phyloP scores from a whole-genome alignment of 2,797 vertebrate genomes.

The Chaetodon trifasciatus region DNA sequence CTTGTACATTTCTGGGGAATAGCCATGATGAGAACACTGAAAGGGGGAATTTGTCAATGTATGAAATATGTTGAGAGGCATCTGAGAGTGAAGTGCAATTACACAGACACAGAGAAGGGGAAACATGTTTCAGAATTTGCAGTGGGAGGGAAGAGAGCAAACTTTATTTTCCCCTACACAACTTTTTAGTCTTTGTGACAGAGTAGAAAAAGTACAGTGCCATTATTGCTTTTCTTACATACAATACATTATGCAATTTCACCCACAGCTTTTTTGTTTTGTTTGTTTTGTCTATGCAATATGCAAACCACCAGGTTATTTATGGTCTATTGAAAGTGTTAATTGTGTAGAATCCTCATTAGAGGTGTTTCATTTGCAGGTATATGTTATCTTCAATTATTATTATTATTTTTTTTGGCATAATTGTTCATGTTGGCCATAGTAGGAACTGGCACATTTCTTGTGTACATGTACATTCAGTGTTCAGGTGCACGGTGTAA shows the following conservation, averaged over 20 bases:
- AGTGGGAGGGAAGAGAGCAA: conserved; percentile 39
- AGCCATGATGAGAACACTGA: conserved; percentile 80
- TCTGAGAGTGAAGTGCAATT: conserved; percentile 81
- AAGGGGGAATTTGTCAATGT: conserved; percentile 80
- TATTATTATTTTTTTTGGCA: conserved; percentile 10
- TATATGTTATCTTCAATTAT: conserved; percentile 30
- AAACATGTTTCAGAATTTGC: conserved; percentile 62
- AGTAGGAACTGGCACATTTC: not conserved
- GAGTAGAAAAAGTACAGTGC: conserved; percentile 17
- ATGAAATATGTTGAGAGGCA: conserved; percentile 80
- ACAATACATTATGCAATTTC: conserved; percentile 54
- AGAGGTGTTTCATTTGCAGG: conserved; percentile 43
- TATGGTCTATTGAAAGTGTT: conserved; percentile 44
- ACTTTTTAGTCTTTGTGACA: conserved; percentile 65
- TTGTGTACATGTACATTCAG: not conserved
- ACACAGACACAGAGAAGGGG: conserved; percentile 61
- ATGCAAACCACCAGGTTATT: conserved; percentile 67
- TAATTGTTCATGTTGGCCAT: conserved; percentile 1
- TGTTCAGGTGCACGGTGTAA: not conserved
- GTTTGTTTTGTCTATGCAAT: conserved; percentile 67
- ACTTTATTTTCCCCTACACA: conserved; percentile 46
- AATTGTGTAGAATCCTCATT: conserved; percentile 66
- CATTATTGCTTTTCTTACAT: conserved; percentile 40
- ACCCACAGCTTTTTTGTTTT: conserved; percentile 43
- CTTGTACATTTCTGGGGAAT: conserved; percentile 79